phyloP scores from a whole-genome alignment of 2,797 vertebrate genomes.

The Esox lucius region DNA sequence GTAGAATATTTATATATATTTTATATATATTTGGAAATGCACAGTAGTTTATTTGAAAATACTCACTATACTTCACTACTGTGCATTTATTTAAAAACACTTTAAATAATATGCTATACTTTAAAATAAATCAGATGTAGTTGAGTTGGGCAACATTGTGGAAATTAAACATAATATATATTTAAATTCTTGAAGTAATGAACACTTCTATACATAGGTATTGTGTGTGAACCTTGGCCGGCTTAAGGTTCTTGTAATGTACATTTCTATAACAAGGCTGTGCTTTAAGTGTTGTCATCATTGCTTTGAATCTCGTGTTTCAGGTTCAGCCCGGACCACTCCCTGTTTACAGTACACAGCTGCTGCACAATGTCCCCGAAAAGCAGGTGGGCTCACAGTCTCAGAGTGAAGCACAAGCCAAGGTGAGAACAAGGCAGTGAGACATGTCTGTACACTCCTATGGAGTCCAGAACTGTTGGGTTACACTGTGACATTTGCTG shows the following conservation, averaged over 20 bases:
- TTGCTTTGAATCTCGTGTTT: conserved; percentile 52
- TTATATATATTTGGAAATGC: too few species aligned
- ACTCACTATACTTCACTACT: too few species aligned
- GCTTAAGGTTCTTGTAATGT: background rate
- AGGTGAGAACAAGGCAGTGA: conserved; percentile 61
- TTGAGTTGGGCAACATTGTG: too few species aligned
- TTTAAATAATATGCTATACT: too few species aligned
- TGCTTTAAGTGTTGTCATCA: conserved; percentile 40
- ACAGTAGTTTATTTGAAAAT: too few species aligned
- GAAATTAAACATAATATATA: too few species aligned
- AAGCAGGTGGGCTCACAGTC: conserved; percentile 70
- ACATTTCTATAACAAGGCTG: background rate
- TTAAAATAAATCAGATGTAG: too few species aligned
- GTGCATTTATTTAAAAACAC: too few species aligned
- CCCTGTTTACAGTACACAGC: conserved; percentile 75
- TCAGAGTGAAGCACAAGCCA: conserved; percentile 78
- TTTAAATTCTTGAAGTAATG: too few species aligned
- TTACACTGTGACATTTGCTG: background rate
- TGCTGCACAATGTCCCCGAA: conserved; percentile 72
- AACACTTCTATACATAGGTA: background rate
- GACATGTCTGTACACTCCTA: background rate
- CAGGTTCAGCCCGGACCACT: conserved; percentile 76
- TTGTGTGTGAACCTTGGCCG: background rate
- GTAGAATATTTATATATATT: too few species aligned
- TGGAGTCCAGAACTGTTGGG: background rate